Evolutionary conservation across 2,797 vertebrate species (phyloP), one percentile per base, ranked within the genome.

Genomic region (Ambastaia sidthimunki): DNA sequence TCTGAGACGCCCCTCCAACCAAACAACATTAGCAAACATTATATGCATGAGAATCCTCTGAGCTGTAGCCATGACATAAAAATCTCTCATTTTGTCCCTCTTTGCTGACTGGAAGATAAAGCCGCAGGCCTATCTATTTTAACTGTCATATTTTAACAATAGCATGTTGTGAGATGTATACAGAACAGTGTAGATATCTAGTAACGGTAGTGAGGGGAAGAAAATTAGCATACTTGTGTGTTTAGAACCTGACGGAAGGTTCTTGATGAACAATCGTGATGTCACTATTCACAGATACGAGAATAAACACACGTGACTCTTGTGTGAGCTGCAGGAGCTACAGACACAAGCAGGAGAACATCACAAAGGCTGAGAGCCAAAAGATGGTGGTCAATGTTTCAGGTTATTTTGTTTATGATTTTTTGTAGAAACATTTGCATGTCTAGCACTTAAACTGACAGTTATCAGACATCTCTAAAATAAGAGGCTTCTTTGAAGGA

Each of bases 211-310:
- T 81, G 34, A 57, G 69, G 77, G 54, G 10, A 66, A 59, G 10
- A 37, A 50, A 74, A 88, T 87, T 87, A 86, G 85, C 84, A 87
- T 87, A 85, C 69, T 73, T 83, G 71, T 70, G 47, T 84, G 83
- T 82, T 81, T 71, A 86, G 60, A 83, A 81, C 44, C 78, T 59
- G 59, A 86, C 62, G 81, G 83, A 86, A 86, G 76, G 79, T 69
- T 76, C 16, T 71, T 19, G 74, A 68, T 82, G 63, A 70, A 82
- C 81, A 75, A 76, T 76, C 75, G 80, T 71, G 79, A 76, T 82
- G 86, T 81, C 81, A 75, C 85, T 86, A 77, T n/a, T n/a, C n/a
- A n/a, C 83, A 82, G 71, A 78, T 71, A 62, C 55, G 10, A 44
- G 34, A 52, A 63, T 5, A 16, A 15, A 44, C 21, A 34, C n/a